Evolutionary conservation across 1,140 invertebrate species (phyloP), one percentile per base, ranked within the genome.

Genomic region (Anastrepha ludens): DNA sequence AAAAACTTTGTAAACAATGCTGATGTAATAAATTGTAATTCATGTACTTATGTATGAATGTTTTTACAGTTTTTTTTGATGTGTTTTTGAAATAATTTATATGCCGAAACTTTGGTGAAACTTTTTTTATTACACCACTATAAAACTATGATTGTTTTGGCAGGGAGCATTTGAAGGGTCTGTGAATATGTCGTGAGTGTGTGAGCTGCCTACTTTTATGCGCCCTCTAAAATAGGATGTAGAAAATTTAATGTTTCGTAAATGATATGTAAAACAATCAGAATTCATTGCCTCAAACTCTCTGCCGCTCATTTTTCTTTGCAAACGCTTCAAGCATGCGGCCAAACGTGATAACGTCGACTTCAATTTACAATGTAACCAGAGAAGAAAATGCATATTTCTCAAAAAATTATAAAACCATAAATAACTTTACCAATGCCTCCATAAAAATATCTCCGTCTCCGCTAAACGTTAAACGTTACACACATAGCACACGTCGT

Each of bases 251-350:
- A 74, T 74, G 67, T 74, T 74, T 74, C 15, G 67, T 47, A 74
- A 74, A 74, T 74, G 67, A 74, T 11, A 74, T 74, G 67, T 74
- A 74, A 74, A 74, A 74, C 67, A 74, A 74, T 74, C 67, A 47
- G 44, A 74, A 44, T 74, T 74, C 67, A 1, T 7, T 74, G 41
- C 41, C 15, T 9, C 67, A 13, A 47, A 47, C 67, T 3, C 13
- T 17, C 15, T n/a, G 17, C 60, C 0, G 5, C 0, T 2, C 13
- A 11, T 13, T 47, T 11, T 9, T 70, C 13, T 13, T 47, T 11
- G 0, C 67, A 13, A 13, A 47, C 5, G 6, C 67, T 3, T 41
- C 39, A 39, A 41, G 41, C 15, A 47, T 47, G 67, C 41, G 67
- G 67, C 41, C 13, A 47, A 74, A 39, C 67, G 67, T 74, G 67